Conservation (phyloP, 1,140 invertebrate species). For the Teleogryllus occipitalis region DNA sequence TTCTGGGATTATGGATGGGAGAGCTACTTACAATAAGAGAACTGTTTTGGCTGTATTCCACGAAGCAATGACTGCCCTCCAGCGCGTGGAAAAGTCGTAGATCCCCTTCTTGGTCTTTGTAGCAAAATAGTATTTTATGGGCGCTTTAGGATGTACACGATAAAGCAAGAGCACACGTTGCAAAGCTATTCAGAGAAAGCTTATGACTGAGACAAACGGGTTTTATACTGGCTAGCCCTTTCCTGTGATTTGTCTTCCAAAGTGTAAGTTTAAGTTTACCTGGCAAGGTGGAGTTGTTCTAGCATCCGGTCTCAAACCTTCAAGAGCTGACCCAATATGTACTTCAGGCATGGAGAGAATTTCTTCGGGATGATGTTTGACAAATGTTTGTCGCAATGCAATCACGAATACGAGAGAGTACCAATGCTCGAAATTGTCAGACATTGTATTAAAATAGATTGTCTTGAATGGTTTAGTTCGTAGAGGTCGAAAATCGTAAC, state of each 20-base stretch:
- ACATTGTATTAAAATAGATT: not conserved
- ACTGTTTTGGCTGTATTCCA: not conserved
- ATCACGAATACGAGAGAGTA: not conserved
- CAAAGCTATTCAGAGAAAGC: not conserved
- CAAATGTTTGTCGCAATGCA: not conserved
- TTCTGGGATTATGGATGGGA: not conserved
- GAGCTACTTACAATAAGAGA: not conserved
- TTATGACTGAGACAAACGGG: not conserved
- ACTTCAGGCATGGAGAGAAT: not conserved
- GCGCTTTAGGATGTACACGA: not conserved
- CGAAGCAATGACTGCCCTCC: not conserved
- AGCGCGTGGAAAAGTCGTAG: not conserved
- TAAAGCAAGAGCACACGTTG: not conserved
- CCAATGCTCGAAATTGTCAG: not conserved
- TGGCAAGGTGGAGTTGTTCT: not conserved
- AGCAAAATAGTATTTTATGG: not conserved
- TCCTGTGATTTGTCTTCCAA: not conserved
- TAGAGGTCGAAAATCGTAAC: no score
- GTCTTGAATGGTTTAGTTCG: no score
- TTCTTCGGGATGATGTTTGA: not conserved
- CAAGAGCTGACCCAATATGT: not conserved
- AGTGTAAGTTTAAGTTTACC: not conserved
- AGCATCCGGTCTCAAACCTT: not conserved
- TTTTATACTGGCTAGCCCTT: not conserved
- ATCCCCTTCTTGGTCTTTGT: not conserved